These are phyloP conservation scores for Pelagia noctiluca DNA, from an alignment of 30 jellyfish, hydroid and myxozoan species.

Conservation along the genomic window DNA sequence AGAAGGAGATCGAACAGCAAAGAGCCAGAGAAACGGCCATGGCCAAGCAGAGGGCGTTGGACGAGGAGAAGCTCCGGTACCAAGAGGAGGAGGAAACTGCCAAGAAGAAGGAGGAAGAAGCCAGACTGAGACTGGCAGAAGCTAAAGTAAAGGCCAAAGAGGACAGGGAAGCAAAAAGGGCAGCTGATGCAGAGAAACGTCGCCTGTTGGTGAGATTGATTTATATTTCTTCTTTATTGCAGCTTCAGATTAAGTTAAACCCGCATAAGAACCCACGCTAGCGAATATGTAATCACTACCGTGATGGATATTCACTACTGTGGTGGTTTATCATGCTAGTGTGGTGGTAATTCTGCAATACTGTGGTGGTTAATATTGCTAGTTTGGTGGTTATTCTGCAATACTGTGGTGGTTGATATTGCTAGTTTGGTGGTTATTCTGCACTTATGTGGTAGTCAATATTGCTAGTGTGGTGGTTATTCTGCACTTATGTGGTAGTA, in stretches of 20 bases:
- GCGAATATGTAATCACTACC: background rate
- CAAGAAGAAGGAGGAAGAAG: slow-evolving; percentile 62
- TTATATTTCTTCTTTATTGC: background rate
- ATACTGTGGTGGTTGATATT: too few species aligned
- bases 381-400: too few species aligned
- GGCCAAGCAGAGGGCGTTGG: slow-evolving; percentile 66
- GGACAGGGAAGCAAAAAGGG: slow-evolving; percentile 59
- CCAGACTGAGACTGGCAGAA: slow-evolving; percentile 46
- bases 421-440: too few species aligned
- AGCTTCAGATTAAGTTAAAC: background rate
- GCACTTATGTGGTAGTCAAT: too few species aligned
- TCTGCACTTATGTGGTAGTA: too few species aligned
- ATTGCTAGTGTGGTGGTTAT: too few species aligned
- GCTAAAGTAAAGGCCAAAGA: slow-evolving; percentile 60
- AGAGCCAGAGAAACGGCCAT: slow-evolving; percentile 67
- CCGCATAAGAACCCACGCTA: background rate
- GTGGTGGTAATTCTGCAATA: too few species aligned
- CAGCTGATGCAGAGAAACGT: slow-evolving; percentile 69
- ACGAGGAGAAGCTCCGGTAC: slow-evolving; percentile 56
- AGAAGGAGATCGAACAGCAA: slow-evolving; percentile 67
- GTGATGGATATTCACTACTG: too few species aligned
- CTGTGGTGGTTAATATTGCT: too few species aligned
- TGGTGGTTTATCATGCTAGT: too few species aligned
- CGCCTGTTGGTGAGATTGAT: slow-evolving; percentile 38
- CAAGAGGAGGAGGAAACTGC: slow-evolving; percentile 61